Conservation (phyloP, 2,797 vertebrate species). For the Tenualosa ilisha region DNA sequence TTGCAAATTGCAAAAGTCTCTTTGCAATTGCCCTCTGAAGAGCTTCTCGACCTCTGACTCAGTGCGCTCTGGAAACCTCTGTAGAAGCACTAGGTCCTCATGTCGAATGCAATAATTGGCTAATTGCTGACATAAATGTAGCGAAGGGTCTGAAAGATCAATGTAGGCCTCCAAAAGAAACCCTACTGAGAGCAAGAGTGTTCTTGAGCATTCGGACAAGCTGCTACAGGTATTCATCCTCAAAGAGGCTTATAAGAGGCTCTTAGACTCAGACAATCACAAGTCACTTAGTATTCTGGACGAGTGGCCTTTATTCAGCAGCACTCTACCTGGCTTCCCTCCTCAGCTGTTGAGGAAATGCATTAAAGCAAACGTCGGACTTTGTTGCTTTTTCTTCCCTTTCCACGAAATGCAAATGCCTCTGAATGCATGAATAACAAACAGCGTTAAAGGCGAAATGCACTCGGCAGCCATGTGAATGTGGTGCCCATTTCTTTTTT, state of each 20-base stretch:
- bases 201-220: neutral
- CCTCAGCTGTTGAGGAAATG: neutral
- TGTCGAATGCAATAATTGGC: neutral
- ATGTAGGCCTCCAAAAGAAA: neutral
- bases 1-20: neutral
- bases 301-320: neutral
- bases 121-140: neutral
- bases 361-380: neutral
- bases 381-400: neutral
- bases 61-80: neutral
- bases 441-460: neutral
- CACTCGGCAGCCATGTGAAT: neutral
- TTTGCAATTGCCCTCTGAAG: neutral
- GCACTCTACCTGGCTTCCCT: neutral
- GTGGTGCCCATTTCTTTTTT: neutral
- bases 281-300: neutral
- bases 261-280: neutral
- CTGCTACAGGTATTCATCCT: neutral
- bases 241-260: neutral
- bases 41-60: neutral
- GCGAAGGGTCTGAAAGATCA: conserved; percentile 1
- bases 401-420: neutral
- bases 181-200: neutral
- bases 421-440: neutral
- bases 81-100: neutral